Base-by-base conservation (phyloP, 2,113 vertebrate genomes). In the Brachyistius frenatus region DNA sequence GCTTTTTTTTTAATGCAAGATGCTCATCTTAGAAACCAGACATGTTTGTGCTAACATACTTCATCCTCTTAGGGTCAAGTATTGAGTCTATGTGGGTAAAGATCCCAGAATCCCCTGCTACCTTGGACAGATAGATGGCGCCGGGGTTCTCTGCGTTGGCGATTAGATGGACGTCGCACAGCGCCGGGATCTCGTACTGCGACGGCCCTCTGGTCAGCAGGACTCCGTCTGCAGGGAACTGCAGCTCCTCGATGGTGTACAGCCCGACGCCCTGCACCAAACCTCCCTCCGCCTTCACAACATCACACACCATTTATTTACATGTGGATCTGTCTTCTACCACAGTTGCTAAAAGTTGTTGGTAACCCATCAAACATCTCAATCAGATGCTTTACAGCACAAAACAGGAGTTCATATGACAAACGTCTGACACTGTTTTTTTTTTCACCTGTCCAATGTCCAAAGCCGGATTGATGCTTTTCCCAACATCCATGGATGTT, bases 181-280 rank as follows among this genome's bases (percentile, higher is more conserved):
- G 71, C 11, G 39, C 52, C 1, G 61, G 61, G 14, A 74, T 37
- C 11, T 65, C 56, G 61, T 73, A 64, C 71, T 73, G 71, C 7
- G 71, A 55, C 5, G 72, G 39, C 1, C 72, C 61, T 23, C 72
- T 64, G 72, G 61, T 65, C 50, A 46, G 11, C 15, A 74, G 61
- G 15, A 53, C 41, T 11, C 71, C 71, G 14, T 63, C 49, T 5
- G 58, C 9, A 32, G 57, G 53, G 58, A 64, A 73, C 49, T 73
- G 60, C 60, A 73, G 71, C 32, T 73, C 71, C 36, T 73, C 70
- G 33, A 55, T 73, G 58, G 71, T 64, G 60, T 64, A 73, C 2
- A 73, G 50, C 8, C 71, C 60, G 30, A 73, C 9, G 3, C 70
- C 70, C 58, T 73, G 70, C 13, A 73, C 57, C 3, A 73, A 73